Evolutionary conservation across 64 coral and sea anemone species (phyloP).

Genomic region (Porites australiensis): DNA sequence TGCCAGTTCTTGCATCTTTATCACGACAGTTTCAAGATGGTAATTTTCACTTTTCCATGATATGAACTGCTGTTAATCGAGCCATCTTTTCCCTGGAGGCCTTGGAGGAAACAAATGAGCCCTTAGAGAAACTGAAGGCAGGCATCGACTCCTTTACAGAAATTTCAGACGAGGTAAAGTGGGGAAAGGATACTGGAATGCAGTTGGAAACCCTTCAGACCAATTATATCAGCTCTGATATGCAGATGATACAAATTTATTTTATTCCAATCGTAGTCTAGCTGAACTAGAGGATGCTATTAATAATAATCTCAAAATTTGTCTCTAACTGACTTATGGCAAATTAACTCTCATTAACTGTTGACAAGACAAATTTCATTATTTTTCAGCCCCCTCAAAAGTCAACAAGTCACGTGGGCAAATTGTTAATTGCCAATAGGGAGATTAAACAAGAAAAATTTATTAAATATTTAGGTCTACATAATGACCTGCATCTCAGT

Average conservation of each 20-base stretch:
- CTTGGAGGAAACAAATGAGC: background rate
- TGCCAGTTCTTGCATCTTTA: slow-evolving; percentile 46
- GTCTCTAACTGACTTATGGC: slow-evolving; percentile 12
- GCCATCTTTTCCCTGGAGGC: background rate
- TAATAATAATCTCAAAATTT: slow-evolving; percentile 2
- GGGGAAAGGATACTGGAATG: background rate
- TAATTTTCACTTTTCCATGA: slow-evolving; percentile 59
- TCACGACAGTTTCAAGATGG: slow-evolving; percentile 64
- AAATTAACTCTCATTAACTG: slow-evolving; percentile 12
- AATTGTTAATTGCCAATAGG: background rate
- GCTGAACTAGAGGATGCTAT: background rate
- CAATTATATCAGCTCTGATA: slow-evolving; percentile 6
- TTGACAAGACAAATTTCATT: slow-evolving; percentile 32
- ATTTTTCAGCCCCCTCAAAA: slow-evolving; percentile 19
- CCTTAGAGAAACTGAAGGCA: slow-evolving; percentile 8
- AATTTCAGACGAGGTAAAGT: slow-evolving; percentile 1
- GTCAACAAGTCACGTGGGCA: background rate
- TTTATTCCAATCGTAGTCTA: background rate
- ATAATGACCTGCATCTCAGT: background rate
- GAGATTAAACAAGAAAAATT: background rate
- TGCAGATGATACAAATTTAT: background rate
- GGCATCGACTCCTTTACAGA: slow-evolving; percentile 12
- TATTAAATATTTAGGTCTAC: slow-evolving; percentile 4
- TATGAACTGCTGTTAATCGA: slow-evolving; percentile 42
- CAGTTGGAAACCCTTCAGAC: slow-evolving; percentile 15